Base-by-base conservation (phyloP, 2,888 invertebrate species). In the Chrysolina haemoptera region DNA sequence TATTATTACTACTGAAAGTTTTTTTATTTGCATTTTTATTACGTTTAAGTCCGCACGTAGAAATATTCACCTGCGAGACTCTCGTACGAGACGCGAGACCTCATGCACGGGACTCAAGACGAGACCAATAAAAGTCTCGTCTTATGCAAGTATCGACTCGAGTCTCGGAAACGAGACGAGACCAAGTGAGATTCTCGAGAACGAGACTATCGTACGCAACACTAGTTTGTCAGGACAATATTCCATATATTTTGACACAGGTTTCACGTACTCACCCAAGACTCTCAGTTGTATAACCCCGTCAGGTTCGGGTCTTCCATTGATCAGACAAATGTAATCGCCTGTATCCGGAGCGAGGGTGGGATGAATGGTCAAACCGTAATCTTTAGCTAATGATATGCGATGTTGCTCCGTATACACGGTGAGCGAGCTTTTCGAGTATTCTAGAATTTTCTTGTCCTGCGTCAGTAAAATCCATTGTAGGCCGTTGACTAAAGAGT, bases 321-420 rank as follows among this genome's bases (percentile, higher is more conserved):
- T 93, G 82, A 93, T 92, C 79, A 93, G 89, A 82, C 93, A 93
- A 81, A 91, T 90, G 85, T 93, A 93, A 83, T 92, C 91, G 55
- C 91, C 92, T 79, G 91, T 92, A 86, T 93, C 93, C 74, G 89
- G 88, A 59, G 92, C 91, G 78, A 89, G 85, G 10, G 92, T 91
- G 64, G 93, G 93, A 82, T 90, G 90, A 84, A 93, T 91, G 79
- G 90, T 90, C 78, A 93, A 88, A 27, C 91, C 91, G 84, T 91
- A 93, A 82, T 91, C 91, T 80, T 90, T 88, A 74, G 90, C 87
- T 72, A 93, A 89, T 76, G 91, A 90, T 79, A 93, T 90, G 84
- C 91, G 88, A 81, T 89, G 87, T 64, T 87, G 89, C 79, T 89
- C 88, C 87, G 89, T 89, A 50, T 90, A 89, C 14, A 89, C 90